Evolutionary conservation across 2,888 invertebrate species (phyloP), one percentile per base, ranked within the genome.

Genomic region (Microchrysa polita): DNA sequence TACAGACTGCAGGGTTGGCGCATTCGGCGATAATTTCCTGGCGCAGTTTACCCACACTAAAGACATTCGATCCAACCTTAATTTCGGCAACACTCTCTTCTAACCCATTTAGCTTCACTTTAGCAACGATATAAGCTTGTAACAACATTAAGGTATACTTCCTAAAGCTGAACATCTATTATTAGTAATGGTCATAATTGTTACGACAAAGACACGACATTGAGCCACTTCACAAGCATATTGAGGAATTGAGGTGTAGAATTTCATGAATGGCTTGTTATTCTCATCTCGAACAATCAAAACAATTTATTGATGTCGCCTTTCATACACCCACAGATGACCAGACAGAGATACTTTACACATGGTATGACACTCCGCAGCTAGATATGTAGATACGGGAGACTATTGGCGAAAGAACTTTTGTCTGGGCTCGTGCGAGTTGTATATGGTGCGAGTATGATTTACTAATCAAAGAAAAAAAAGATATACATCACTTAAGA

Each of bases 181-280:
- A 67, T 67, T 67, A 67, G 53, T 67, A 52, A 48, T 52, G n/a
- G 67, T 23, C 52, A 67, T 67, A 67, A 67, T 67, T 34, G 67
- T 67, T 52, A 67, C 53, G 27, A 67, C 67, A 67, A 67, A 42
- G 53, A 27, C n/a, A n/a, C 67, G 67, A 67, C 67, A 67, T 67
- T 53, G 67, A 61, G 34, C 61, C 61, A 42, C 23, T 61, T 34
- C 55, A 16, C 18, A 27, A 5, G 2, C n/a, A 34, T 23, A 61
- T 40, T 34, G 16, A 61, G 61, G 61, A 23, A 53, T 67, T 22
- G 52, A 67, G 53, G 67, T 67, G 67, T 67, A 67, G 27, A 53
- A 67, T 67, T 67, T 27, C 67, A 16, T 67, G 67, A 67, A 67
- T 67, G 67, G 53, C n/a, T 27, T 59, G 59, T 59, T 48, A 48